phyloP scores from a whole-genome alignment of 2,888 invertebrate species.

The Tenthredo livida region DNA sequence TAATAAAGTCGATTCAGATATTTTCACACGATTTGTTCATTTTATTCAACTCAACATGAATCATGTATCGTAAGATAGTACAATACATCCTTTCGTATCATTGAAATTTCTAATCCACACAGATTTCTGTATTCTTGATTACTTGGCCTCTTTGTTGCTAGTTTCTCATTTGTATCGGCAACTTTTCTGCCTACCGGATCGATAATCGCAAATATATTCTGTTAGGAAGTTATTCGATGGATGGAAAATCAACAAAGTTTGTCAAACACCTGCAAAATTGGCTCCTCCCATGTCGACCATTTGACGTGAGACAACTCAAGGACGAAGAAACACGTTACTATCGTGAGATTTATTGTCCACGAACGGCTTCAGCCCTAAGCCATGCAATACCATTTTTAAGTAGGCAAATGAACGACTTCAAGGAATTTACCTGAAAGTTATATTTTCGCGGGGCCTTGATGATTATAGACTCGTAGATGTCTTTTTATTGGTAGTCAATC shows the following conservation, averaged over 20 bases:
- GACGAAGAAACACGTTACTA: background rate
- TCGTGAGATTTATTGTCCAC: too few relatives aligned
- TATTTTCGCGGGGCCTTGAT: too few relatives aligned
- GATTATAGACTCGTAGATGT: too few relatives aligned
- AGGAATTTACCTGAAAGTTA: too few relatives aligned
- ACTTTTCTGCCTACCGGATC: too few relatives aligned
- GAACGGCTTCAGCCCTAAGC: too few relatives aligned
- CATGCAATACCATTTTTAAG: too few relatives aligned
- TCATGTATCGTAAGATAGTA: too few relatives aligned
- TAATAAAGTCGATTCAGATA: background rate
- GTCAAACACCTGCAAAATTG: background rate
- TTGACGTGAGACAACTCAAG: background rate
- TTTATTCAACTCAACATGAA: background rate
- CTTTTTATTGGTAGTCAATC: too few relatives aligned
- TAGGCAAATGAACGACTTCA: too few relatives aligned
- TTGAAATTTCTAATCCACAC: background rate
- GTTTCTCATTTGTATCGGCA: too few relatives aligned
- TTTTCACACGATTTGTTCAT: background rate
- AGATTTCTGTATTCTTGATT: background rate
- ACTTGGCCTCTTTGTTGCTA: too few relatives aligned
- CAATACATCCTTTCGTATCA: background rate
- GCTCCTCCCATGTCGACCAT: background rate
- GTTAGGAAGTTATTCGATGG: background rate
- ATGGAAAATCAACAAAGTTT: background rate
- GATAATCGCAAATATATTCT: background rate